Percentiles rank a stretch among this genome's conserved stretches.
phyloP scores from a whole-genome alignment of 2,888 invertebrate genomes.

The Drosophila nigritarsus region DNA sequence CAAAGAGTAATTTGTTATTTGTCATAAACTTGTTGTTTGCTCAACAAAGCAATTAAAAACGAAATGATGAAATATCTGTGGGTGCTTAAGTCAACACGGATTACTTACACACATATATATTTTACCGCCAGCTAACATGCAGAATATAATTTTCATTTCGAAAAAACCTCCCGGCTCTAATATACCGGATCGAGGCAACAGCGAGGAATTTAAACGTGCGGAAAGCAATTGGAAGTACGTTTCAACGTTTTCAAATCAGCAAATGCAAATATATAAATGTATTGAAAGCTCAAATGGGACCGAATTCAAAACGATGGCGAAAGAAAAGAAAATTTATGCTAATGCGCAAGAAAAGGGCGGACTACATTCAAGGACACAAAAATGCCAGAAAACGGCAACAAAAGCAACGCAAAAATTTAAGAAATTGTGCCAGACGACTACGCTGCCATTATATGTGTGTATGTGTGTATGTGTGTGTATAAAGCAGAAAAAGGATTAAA shows the following conservation, averaged over 20 bases:
- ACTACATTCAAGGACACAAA: constrained; percentile 66
- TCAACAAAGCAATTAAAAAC: constrained; percentile 18
- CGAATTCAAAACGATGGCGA: constrained; percentile 30
- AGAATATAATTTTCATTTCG: constrained; percentile 57
- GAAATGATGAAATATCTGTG: constrained; percentile 8
- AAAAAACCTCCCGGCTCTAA: constrained; percentile 2
- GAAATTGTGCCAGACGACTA: constrained; percentile 60
- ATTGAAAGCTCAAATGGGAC: constrained; percentile 68
- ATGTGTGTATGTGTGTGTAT: constrained; percentile 28
- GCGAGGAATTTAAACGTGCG: constrained; percentile 62
- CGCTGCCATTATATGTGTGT: constrained; percentile 19
- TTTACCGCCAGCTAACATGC: constrained; percentile 52
- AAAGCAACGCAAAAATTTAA: constrained; percentile 70
- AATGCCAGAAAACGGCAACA: constrained; percentile 69
- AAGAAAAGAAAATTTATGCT: constrained; percentile 51
- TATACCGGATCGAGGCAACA: constrained; percentile 38
- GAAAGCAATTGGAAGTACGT: constrained; percentile 66
- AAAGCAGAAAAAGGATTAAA: constrained; percentile 73
- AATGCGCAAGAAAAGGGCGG: constrained; percentile 38
- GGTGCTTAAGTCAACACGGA: constrained; percentile 46
- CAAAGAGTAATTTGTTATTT: background rate
- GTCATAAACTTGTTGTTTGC: background rate
- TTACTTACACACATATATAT: constrained; percentile 58
- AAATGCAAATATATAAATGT: constrained; percentile 76
- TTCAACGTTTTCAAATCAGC: constrained; percentile 69